Conservation (phyloP, 2,888 invertebrate genomes). For the Spialia ferax region DNA sequence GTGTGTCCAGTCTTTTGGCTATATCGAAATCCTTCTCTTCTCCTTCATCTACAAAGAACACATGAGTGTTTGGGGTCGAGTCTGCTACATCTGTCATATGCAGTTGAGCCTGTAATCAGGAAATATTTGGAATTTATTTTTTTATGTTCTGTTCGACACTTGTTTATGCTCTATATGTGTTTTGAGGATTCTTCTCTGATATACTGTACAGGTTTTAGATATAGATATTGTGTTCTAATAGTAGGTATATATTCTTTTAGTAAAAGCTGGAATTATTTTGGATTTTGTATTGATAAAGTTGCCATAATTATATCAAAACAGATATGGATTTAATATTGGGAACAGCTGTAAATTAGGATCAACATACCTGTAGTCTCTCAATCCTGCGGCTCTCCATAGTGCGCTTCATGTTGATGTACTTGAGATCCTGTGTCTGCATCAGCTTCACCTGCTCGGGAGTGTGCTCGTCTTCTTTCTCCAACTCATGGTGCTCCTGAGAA, state of each 20-base stretch:
- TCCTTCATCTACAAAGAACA: slow-evolving; percentile 91
- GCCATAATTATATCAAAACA: too few relatives aligned
- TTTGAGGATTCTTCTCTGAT: too few relatives aligned
- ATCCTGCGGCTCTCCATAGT: slow-evolving; percentile 93
- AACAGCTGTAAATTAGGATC: not conserved
- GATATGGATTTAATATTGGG: too few relatives aligned
- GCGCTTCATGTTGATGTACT: slow-evolving; percentile 95
- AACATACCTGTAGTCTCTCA: slow-evolving; percentile 68
- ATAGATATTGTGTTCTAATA: too few relatives aligned
- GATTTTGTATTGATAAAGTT: too few relatives aligned
- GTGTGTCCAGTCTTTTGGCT: slow-evolving; percentile 91
- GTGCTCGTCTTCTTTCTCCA: slow-evolving; percentile 90
- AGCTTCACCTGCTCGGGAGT: slow-evolving; percentile 94
- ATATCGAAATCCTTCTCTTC: slow-evolving; percentile 89
- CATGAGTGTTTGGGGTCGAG: slow-evolving; percentile 91
- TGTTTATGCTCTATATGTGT: too few relatives aligned
- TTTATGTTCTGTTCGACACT: too few relatives aligned
- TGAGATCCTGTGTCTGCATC: slow-evolving; percentile 97
- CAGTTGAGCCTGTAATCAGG: slow-evolving; percentile 89
- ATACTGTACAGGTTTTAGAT: too few relatives aligned
- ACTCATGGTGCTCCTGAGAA: slow-evolving; percentile 88
- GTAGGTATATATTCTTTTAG: too few relatives aligned
- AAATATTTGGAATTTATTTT: not conserved
- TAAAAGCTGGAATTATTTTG: too few relatives aligned
- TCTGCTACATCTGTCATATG: slow-evolving; percentile 93